Conservation (phyloP, 2,888 invertebrate species). For the Mesoligia furuncula region DNA sequence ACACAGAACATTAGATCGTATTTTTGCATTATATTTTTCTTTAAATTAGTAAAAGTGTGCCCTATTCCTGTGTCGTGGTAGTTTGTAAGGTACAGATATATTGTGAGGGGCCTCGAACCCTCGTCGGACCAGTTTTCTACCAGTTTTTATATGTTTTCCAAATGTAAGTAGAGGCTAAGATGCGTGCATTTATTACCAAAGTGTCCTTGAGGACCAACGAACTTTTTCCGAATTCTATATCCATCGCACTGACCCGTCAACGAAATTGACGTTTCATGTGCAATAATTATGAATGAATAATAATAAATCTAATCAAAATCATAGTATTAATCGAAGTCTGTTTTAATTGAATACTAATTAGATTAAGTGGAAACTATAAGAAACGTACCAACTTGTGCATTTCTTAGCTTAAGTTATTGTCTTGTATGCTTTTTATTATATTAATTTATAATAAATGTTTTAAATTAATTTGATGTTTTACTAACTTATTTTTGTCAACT, state of each 20-base stretch:
- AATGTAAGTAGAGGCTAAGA: conserved; percentile 77
- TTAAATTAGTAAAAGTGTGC: conserved; percentile 52
- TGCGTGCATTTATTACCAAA: conserved; percentile 74
- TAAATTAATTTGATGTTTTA: conserved; percentile 71
- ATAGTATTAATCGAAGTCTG: conserved; percentile 81
- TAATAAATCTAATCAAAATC: conserved; percentile 70
- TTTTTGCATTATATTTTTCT: conserved; percentile 58
- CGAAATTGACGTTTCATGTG: conserved; percentile 77
- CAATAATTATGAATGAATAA: conserved; percentile 59
- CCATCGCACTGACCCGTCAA: conserved; percentile 76
- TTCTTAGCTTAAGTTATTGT: conserved; percentile 87
- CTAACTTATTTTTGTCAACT: conserved; percentile 11
- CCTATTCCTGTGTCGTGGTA: conserved; percentile 57
- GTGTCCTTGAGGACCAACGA: conserved; percentile 68
- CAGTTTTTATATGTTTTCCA: conserved; percentile 68
- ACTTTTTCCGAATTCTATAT: conserved; percentile 56
- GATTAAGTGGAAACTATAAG: conserved; percentile 74
- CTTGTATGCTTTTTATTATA: conserved; percentile 87
- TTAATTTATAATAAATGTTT: conserved; percentile 89
- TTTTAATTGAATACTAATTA: conserved; percentile 75
- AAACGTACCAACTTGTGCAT: conserved; percentile 89
- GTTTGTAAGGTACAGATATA: conserved; percentile 49
- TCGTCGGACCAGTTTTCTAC: conserved; percentile 68
- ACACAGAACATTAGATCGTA: conserved; percentile 49
- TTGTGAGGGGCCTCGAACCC: conserved; percentile 36